These are phyloP conservation scores for Limnephilus rhombicus DNA, from an alignment of 2,888 invertebrate species.

Conservation along the genomic window DNA sequence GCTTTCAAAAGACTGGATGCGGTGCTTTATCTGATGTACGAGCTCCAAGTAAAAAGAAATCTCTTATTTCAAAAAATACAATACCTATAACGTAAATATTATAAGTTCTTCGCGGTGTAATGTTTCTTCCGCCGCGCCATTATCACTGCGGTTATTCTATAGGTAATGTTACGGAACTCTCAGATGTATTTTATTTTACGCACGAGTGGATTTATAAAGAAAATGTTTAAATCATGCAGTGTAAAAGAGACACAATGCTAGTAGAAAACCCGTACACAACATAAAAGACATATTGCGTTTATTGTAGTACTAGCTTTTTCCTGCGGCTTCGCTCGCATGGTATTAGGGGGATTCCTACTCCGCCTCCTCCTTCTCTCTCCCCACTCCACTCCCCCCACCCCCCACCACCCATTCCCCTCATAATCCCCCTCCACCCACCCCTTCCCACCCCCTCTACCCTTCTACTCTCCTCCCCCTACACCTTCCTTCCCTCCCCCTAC, in stretches of 20 bases:
- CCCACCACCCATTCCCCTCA: too few species aligned
- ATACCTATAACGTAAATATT: background rate
- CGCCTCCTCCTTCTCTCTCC: too few species aligned
- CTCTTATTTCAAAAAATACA: background rate
- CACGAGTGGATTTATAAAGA: background rate
- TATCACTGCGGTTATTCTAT: background rate
- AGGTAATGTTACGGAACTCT: background rate
- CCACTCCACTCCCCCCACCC: too few species aligned
- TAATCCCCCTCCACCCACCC: too few species aligned
- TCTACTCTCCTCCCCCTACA: too few species aligned
- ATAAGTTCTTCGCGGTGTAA: background rate
- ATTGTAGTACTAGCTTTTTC: too few species aligned
- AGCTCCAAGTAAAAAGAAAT: background rate
- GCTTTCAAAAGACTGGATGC: background rate
- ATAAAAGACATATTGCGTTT: too few species aligned
- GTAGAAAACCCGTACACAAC: too few species aligned
- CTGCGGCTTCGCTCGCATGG: too few species aligned
- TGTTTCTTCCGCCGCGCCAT: background rate
- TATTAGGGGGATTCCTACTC: too few species aligned
- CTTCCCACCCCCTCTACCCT: too few species aligned
- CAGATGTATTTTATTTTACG: background rate
- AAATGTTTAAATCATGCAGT: background rate
- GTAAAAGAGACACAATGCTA: background rate
- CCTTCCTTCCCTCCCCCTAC: too few species aligned
- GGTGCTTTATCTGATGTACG: conserved; percentile 1